Evolutionary conservation across 2,797 vertebrate species (phyloP).

Genomic region (Darevskia mixta): DNA sequence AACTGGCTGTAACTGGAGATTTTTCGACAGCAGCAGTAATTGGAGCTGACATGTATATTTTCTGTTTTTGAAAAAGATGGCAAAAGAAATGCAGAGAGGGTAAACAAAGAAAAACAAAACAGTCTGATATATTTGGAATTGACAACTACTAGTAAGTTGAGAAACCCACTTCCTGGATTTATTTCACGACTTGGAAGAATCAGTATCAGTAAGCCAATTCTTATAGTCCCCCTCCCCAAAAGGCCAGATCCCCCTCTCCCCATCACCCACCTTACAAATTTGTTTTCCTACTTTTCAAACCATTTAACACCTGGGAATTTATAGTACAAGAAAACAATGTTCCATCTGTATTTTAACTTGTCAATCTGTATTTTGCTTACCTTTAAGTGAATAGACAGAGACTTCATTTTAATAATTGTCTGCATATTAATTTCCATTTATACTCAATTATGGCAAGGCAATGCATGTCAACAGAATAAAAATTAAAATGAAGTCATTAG

Average conservation of each 20-base stretch:
- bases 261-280: conserved; percentile 51
- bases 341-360: conserved; percentile 57
- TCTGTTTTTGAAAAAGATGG: conserved; percentile 23
- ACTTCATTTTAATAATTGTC: neutral
- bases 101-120: neutral
- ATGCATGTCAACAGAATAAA: neutral
- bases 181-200: conserved; percentile 57
- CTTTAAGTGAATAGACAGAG: neutral
- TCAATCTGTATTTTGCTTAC: conserved; percentile 34
- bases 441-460: neutral
- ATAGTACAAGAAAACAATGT: conserved; percentile 59
- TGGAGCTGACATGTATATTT: conserved; percentile 2
- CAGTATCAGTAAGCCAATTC: conserved; percentile 57
- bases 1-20: conserved; percentile 19
- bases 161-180: conserved; percentile 32
- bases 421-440: neutral
- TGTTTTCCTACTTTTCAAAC: conserved; percentile 47
- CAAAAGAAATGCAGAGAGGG: conserved; percentile 11
- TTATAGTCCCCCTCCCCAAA: conserved; percentile 30
- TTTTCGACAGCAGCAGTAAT: conserved; percentile 2
- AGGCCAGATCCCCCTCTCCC: conserved; percentile 7
- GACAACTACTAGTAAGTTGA: conserved; percentile 16
- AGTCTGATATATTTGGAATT: conserved; percentile 46
- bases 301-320: conserved; percentile 56
- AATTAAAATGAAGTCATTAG: neutral